Percentiles rank a stretch among this genome's conserved stretches.
These are phyloP conservation scores for Siniperca knerii DNA, from an alignment of 2,113 vertebrate species.

Conservation along the genomic window DNA sequence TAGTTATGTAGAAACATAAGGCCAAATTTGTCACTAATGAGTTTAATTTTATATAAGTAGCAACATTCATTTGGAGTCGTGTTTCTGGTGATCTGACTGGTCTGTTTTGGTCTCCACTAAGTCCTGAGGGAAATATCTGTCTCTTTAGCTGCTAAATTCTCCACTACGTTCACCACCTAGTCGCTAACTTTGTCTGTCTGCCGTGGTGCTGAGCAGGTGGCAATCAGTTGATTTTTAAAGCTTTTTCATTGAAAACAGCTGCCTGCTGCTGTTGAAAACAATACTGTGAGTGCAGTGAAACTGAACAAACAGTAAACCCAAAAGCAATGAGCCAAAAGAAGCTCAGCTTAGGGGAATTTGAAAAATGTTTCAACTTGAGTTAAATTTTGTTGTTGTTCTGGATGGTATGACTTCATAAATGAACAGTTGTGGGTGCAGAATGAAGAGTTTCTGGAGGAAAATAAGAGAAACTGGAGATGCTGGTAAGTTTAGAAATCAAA, in stretches of 20 bases:
- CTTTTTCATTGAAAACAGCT: neutral
- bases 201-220: neutral
- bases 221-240: neutral
- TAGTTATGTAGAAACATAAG: neutral
- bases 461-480: neutral
- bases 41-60: neutral
- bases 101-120: neutral
- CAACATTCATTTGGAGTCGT: neutral
- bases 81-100: neutral
- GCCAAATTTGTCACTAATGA: no score
- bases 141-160: neutral
- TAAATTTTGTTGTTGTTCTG: neutral
- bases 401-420: neutral
- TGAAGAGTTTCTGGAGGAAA: neutral
- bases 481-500: constrained; percentile 19
- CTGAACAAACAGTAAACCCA: neutral
- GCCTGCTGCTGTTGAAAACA: neutral
- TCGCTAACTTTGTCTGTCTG: neutral
- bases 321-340: constrained; percentile 5
- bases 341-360: neutral
- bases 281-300: neutral
- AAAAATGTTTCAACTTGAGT: neutral
- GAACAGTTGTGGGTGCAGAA: neutral
- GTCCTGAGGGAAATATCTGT: neutral
- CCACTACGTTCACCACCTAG: neutral